A percentile compares a stretch with the other conserved stretches of the same genome.
Conservation (phyloP, 1,140 invertebrate species). For the Sweltsa coloradensis region DNA sequence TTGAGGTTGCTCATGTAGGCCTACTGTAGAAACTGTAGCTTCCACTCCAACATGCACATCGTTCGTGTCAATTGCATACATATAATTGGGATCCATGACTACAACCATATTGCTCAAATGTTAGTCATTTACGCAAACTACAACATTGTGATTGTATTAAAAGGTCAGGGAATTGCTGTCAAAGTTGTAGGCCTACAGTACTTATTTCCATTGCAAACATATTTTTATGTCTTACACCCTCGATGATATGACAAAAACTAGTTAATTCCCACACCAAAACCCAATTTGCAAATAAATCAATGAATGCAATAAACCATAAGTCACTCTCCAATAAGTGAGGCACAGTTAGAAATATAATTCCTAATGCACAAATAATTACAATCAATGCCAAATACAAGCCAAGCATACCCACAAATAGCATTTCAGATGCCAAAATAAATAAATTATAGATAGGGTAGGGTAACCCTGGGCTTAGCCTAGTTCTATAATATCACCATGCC, state of each 20-base stretch:
- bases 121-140: not conserved
- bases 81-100: not conserved
- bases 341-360: constrained; percentile 8
- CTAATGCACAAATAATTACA: constrained; percentile 9
- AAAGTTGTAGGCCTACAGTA: constrained; percentile 3
- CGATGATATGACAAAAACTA: constrained; percentile 12
- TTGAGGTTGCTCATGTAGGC: too few relatives aligned
- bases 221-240: constrained; percentile 9
- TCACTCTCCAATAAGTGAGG: constrained; percentile 12
- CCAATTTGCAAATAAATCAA: constrained; percentile 12
- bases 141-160: not conserved
- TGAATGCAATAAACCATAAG: constrained; percentile 11
- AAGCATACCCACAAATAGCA: constrained; percentile 9
- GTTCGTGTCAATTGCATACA: too few relatives aligned
- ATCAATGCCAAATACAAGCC: constrained; percentile 12
- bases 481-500: too few relatives aligned
- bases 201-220: constrained; percentile 8
- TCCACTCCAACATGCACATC: too few relatives aligned
- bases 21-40: too few relatives aligned
- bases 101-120: constrained; percentile 6
- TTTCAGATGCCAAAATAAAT: too few relatives aligned
- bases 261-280: constrained; percentile 12
- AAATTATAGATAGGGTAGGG: too few relatives aligned
- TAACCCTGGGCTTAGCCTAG: too few relatives aligned
- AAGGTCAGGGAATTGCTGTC: not conserved